Evolutionary conservation across 2,888 invertebrate species (phyloP).

Genomic region (Ennomos fuscantarius): DNA sequence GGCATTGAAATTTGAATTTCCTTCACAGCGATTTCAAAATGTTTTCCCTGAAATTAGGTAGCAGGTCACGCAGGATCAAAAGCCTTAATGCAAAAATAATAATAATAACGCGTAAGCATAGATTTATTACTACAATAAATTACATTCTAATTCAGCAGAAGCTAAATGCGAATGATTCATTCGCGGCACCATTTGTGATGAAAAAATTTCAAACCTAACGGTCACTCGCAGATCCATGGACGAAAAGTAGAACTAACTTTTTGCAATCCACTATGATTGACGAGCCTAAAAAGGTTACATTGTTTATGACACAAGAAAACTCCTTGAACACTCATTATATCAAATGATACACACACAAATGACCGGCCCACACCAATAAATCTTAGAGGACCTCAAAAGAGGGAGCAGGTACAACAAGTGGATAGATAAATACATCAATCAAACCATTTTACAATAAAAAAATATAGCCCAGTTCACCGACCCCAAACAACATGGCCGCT

Average conservation of each 20-base stretch:
- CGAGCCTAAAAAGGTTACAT: conserved; percentile 12
- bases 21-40: no score
- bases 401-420: conserved; percentile 37
- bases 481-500: conserved; percentile 63
- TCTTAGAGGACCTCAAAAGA: conserved; percentile 25
- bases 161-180: conserved; percentile 10
- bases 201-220: conserved; percentile 18
- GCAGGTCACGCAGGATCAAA: no score
- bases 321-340: conserved; percentile 20
- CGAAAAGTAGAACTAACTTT: conserved; percentile 10
- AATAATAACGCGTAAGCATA: no score
- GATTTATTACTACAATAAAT: no score
- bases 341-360: conserved; percentile 21
- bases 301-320: conserved; percentile 14
- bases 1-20: no score
- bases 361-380: conserved; percentile 28
- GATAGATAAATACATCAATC: conserved; percentile 37
- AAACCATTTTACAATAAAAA: conserved; percentile 37
- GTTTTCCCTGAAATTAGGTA: no score
- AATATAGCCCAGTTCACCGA: conserved; percentile 53
- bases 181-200: conserved; percentile 4
- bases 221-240: conserved; percentile 4
- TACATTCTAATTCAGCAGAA: conserved; percentile 3
- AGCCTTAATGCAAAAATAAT: no score
- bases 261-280: conserved; percentile 18